Base-by-base conservation (phyloP, 2,113 vertebrate genomes). In the Baryphthengus martii region DNA sequence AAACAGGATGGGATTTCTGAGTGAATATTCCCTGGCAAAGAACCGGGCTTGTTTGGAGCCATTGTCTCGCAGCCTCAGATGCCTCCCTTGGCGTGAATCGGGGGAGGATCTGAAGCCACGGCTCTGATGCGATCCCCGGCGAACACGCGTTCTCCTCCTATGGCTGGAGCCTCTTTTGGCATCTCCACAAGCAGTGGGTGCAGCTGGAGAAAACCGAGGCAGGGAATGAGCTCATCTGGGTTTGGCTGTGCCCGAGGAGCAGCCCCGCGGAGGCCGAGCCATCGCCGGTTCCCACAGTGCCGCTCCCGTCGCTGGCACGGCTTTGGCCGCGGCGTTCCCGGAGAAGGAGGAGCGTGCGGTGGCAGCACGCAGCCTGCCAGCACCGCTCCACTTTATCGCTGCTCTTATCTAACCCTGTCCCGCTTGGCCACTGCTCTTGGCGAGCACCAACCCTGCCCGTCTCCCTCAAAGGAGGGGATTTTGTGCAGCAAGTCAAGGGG, bases 401-500 rank as follows among this genome's bases (percentile, higher is more conserved):
- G 76, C 81, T 53, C 50, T 52, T 31, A 52, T 18, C 2, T 0
- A 63, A 37, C 33, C 0, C 70, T 61, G 45, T 35, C 61, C 33
- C 24, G 2, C 17, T 3, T 31, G 39, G 65, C 49, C 11, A 33
- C 26, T 9, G 31, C 47, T 25, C 49, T 42, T 50, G 47, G 72
- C 37, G 47, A 65, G 49, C 71, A 45, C 7, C 31, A 6, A 6
- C 29, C 55, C 39, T 17, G 5, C 33, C 58, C 1, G 1, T 11
- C 15, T 23, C 18, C 26, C 25, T 42, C 68, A 7, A 9, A 39
- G 67, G 11, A 5, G 15, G 55, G 18, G 45, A 7, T 40, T 49
- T 42, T 2, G 0, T 7, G 39, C 0, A 0, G 35, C 25, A 23
- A 39, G 66, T 3, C 0, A 0, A n/a, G n/a, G 11, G 33, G 17